Base-by-base conservation (phyloP, 2,797 vertebrate genomes). In the Pangasius sanitwongsei region DNA sequence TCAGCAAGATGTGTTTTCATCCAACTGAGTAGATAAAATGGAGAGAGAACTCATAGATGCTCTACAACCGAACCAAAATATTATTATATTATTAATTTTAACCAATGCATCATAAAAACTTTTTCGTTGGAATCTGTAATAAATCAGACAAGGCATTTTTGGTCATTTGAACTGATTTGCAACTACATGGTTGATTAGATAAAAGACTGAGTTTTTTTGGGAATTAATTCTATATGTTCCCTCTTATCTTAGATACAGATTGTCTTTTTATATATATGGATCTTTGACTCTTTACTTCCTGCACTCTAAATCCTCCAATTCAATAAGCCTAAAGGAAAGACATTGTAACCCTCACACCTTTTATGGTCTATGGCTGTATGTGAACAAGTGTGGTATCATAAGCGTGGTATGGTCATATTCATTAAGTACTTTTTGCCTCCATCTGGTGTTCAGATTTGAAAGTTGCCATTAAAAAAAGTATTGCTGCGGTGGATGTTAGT, bases 401-500 rank as follows among this genome's bases (percentile, higher is more conserved):
- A 7, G 11, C 3, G 6, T n/a, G 23, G 3, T 63, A 34, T 55
- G 20, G 48, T 70, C 31, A 80, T 59, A 23, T 82, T 53, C 55
- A 67, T 37, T 50, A 44, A 61, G 31, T 6, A 25, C 85, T 90
- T 89, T 92, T 89, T 92, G 89, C 90, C 88, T 89, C 88, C 91
- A 90, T 89, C 92, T 92, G 84, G 86, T 91, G 92, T 85, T 90
- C 85, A 88, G 83, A 67, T 80, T 59, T 77, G 63, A 87, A 90
- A 89, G 18, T 86, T 31, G 83, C 1, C 44, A 13, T 41, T 63
- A 41, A 83, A 8, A 57, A 65, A 28, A 7, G 6, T n/a, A 50
- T 12, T 59, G 11, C 55, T 18, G 20, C 13, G 1, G 28, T 16
- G 20, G n/a, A 18, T 77, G 41, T 59, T 72, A 23, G n/a, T 44